Evolutionary conservation across 1,140 invertebrate genomes (phyloP), one percentile per base, ranked within the genome.

Genomic region (Musca vetustissima): DNA sequence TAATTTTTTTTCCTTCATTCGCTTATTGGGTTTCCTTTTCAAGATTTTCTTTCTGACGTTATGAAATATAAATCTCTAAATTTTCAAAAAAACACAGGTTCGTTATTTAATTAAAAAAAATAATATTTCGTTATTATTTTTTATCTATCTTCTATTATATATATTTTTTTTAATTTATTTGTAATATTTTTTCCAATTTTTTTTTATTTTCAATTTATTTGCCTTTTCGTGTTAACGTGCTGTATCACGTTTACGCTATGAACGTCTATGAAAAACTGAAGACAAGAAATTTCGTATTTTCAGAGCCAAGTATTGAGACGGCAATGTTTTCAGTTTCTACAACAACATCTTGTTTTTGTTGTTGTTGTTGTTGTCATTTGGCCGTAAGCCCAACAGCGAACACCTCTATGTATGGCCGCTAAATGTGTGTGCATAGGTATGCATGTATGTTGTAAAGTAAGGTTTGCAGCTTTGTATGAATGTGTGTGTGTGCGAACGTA

Each of bases 211-310:
- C n/a, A n/a, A n/a, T n/a, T 61, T 59, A 36, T 43, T 43, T 28
- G 13, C 11, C 15, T 59, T 28, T 59, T 59, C 55, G 36, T 19
- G 4, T 52, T 22, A 21, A 4, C 8, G 24, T 17, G 28, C 17
- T 61, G 36, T n/a, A n/a, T n/a, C n/a, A n/a, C n/a, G n/a, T 61
- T 61, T 32, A 61, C 57, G 57, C 57, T 36, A 61, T 28, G 28
- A 61, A 61, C 57, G 57, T 25, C 57, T 61, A 61, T 61, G 57
- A 61, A 61, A 61, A 61, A 61, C 57, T 61, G 57, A 61, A 61
- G 57, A 61, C 57, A 61, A 61, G 57, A 61, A 61, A 61, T 61
- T 59, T 61, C 11, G 28, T 43, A 43, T 17, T 36, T 61, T 61
- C 19, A 36, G 28, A 61, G 57, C 57, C 57, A 61, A 61, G 57